Percentiles rank a stretch among this genome's conserved stretches.
Evolutionary conservation across 2,113 vertebrate genomes (phyloP).

Genomic region (Atractosteus spatula): DNA sequence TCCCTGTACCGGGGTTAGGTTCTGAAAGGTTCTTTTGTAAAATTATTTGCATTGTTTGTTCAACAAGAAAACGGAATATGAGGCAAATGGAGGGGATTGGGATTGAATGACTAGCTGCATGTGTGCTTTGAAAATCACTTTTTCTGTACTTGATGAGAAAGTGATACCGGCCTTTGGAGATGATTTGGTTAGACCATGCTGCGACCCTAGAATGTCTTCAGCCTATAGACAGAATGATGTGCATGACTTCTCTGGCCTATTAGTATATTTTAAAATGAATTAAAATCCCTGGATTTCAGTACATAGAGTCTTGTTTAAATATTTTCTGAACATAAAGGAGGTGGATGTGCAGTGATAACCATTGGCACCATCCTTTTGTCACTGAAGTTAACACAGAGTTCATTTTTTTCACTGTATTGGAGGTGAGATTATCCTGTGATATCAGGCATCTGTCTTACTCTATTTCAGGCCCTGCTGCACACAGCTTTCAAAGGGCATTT

Average conservation of each 20-base stretch:
- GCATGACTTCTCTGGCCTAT: too few relatives aligned
- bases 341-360: neutral
- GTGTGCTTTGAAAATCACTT: neutral
- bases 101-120: neutral
- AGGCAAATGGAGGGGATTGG: neutral
- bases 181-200: neutral
- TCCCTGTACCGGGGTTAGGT: too few relatives aligned
- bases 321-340: neutral
- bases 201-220: too few relatives aligned
- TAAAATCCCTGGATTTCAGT: neutral
- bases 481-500: constrained; percentile 35
- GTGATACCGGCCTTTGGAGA: neutral
- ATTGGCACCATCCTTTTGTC: neutral
- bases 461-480: constrained; percentile 43
- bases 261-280: too few relatives aligned
- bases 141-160: constrained; percentile 11
- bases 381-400: constrained; percentile 20
- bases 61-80: too few relatives aligned
- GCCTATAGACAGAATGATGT: too few relatives aligned
- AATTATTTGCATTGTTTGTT: too few relatives aligned
- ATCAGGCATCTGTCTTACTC: constrained; percentile 41
- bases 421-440: constrained; percentile 39
- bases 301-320: constrained; percentile 3
- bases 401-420: constrained; percentile 13
- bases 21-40: too few relatives aligned